Evolutionary conservation across 2,797 vertebrate species (phyloP).

Genomic region (Buphagus erythrorhynchus): DNA sequence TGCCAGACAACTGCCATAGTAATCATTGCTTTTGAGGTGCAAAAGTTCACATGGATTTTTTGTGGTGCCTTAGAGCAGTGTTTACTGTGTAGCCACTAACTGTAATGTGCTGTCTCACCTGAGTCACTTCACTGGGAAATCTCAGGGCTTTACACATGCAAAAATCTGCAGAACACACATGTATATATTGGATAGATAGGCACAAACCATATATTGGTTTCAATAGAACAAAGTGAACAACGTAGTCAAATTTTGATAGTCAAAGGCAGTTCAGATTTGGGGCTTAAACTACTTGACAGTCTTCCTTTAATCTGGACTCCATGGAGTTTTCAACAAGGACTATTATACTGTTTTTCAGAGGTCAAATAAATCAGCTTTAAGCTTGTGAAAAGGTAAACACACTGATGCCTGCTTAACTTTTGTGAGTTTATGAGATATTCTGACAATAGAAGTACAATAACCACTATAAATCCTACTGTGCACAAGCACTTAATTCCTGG

Average conservation of each 20-base stretch:
- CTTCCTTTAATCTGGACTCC: conserved; percentile 45
- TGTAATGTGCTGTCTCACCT: neutral
- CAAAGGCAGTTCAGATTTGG: conserved; percentile 30
- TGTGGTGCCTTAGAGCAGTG: neutral
- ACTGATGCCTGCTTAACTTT: conserved; percentile 55
- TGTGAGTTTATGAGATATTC: conserved; percentile 74
- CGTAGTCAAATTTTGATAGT: conserved; percentile 11
- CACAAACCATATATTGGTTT: neutral
- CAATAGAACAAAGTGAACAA: neutral
- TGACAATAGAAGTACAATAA: conserved; percentile 50
- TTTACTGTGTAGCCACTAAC: neutral
- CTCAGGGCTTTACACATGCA: neutral
- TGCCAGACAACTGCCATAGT: neutral
- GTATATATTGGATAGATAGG: neutral
- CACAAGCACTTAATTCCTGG: conserved; percentile 13
- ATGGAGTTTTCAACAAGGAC: conserved; percentile 64
- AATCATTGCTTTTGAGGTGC: neutral
- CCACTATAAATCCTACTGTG: conserved; percentile 52
- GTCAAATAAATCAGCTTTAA: conserved; percentile 77
- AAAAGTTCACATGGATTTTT: neutral
- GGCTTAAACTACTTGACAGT: neutral
- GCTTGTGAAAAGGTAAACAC: conserved; percentile 74
- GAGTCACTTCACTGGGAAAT: neutral
- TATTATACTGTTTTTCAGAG: conserved; percentile 68
- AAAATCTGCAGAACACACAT: neutral